phyloP scores from a whole-genome alignment of 2,888 invertebrate genomes.

The Cheilosia variabilis region DNA sequence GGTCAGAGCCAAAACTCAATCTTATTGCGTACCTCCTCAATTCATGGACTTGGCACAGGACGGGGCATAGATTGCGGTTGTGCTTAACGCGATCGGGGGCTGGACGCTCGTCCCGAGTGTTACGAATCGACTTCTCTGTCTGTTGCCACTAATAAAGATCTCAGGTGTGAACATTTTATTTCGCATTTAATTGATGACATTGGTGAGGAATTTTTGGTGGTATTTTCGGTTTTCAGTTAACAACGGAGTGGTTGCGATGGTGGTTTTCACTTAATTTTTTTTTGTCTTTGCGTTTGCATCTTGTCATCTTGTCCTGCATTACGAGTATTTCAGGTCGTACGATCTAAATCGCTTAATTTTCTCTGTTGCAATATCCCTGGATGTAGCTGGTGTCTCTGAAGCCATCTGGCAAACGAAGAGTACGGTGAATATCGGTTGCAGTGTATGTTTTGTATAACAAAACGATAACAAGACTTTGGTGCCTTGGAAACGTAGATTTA shows the following conservation, averaged over 20 bases:
- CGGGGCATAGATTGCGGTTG: slow-evolving; percentile 52
- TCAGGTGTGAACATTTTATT: slow-evolving; percentile 82
- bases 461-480: slow-evolving; percentile 62
- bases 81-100: slow-evolving; percentile 57
- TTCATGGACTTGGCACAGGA: slow-evolving; percentile 48
- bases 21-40: slow-evolving; percentile 69
- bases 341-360: slow-evolving; percentile 70
- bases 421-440: slow-evolving; percentile 61
- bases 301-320: slow-evolving; percentile 48
- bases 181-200: slow-evolving; percentile 83
- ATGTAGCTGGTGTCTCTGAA: slow-evolving; percentile 9
- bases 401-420: slow-evolving; percentile 56
- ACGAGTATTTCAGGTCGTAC: slow-evolving; percentile 62
- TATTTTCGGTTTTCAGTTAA: slow-evolving; percentile 78
- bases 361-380: slow-evolving; percentile 7
- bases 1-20: slow-evolving; percentile 63
- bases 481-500: slow-evolving; percentile 53
- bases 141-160: slow-evolving; percentile 82
- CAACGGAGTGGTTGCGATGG: slow-evolving; percentile 34
- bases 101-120: slow-evolving; percentile 52
- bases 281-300: slow-evolving; percentile 35
- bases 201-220: slow-evolving; percentile 82
- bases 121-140: slow-evolving; percentile 54
- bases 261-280: not conserved
- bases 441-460: slow-evolving; percentile 69